These are phyloP conservation scores for Drepana arcuata DNA, from an alignment of 1,140 invertebrate genomes.

Conservation along the genomic window DNA sequence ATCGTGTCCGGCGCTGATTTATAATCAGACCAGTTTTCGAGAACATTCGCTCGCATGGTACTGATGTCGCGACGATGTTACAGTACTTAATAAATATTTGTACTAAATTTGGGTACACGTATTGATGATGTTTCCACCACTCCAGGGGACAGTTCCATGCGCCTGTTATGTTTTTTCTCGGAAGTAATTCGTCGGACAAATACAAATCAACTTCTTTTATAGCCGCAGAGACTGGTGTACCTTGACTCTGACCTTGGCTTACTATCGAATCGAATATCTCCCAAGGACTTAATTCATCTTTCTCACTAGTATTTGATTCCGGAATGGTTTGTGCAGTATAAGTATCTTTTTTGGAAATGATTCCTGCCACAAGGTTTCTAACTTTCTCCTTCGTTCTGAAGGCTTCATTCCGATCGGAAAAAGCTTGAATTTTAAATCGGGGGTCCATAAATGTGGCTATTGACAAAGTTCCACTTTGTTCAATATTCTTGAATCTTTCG, in stretches of 20 bases:
- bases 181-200: slow-evolving; percentile 1
- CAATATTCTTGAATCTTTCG: slow-evolving; percentile 5
- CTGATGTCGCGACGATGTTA: slow-evolving; percentile 25
- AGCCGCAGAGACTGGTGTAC: background rate
- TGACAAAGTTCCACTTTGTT: slow-evolving; percentile 17
- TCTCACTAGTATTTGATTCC: too few relatives aligned
- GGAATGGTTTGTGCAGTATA: too few relatives aligned
- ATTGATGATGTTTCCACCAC: slow-evolving; percentile 22
- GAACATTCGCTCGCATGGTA: slow-evolving; percentile 31
- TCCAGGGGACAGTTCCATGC: background rate
- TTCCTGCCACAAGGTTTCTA: too few relatives aligned
- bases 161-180: background rate
- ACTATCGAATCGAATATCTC: too few relatives aligned
- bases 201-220: slow-evolving; percentile 1
- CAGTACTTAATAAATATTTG: slow-evolving; percentile 13
- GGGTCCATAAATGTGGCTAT: slow-evolving; percentile 23
- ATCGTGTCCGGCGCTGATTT: slow-evolving; percentile 13
- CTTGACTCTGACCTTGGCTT: too few relatives aligned
- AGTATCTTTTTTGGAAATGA: too few relatives aligned
- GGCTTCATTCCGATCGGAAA: too few relatives aligned
- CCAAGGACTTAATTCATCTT: too few relatives aligned
- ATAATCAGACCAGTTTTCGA: slow-evolving; percentile 22
- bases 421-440: slow-evolving; percentile 22
- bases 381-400: too few relatives aligned
- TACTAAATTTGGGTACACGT: slow-evolving; percentile 18